These are phyloP conservation scores for Luidia sarsii DNA, from an alignment of 53 echinoderm and acorn worm species.

Conservation along the genomic window DNA sequence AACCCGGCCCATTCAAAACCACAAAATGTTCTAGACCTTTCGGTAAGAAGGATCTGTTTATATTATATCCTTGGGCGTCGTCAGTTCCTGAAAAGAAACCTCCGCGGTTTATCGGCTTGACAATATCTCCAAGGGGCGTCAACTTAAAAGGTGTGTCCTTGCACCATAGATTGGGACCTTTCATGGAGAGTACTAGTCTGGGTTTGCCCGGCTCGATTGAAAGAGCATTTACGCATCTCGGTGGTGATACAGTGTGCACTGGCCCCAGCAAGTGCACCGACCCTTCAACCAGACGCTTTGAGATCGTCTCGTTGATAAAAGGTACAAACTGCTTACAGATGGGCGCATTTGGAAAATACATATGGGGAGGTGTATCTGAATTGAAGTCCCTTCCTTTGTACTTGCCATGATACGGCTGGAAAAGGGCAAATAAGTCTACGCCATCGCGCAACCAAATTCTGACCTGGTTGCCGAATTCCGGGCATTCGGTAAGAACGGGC, in stretches of 20 bases:
- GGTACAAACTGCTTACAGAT: neutral
- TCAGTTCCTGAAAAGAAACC: neutral
- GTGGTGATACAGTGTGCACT: slow-evolving; percentile 1
- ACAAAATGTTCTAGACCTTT: slow-evolving; percentile 2
- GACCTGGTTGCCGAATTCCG: slow-evolving; percentile 4
- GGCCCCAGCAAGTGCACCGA: neutral
- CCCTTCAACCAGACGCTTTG: neutral
- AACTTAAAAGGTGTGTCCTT: slow-evolving; percentile 14
- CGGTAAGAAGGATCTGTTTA: neutral
- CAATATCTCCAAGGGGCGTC: neutral
- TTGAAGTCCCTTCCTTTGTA: neutral
- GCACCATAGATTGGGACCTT: slow-evolving; percentile 6
- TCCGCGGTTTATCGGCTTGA: neutral
- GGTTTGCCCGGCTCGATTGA: slow-evolving; percentile 1
- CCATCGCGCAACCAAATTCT: neutral
- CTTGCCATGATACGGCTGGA: neutral
- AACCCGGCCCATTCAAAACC: slow-evolving; percentile 34
- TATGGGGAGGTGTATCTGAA: neutral
- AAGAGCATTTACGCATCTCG: slow-evolving; percentile 1
- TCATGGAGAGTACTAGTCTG: slow-evolving; percentile 1
- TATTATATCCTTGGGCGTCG: neutral
- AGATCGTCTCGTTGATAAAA: neutral
- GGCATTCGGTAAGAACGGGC: neutral
- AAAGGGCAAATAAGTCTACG: neutral
- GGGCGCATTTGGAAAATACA: slow-evolving; percentile 1